These are phyloP conservation scores for Bicyclus anynana DNA, from an alignment of 1,140 invertebrate genomes.

Conservation along the genomic window DNA sequence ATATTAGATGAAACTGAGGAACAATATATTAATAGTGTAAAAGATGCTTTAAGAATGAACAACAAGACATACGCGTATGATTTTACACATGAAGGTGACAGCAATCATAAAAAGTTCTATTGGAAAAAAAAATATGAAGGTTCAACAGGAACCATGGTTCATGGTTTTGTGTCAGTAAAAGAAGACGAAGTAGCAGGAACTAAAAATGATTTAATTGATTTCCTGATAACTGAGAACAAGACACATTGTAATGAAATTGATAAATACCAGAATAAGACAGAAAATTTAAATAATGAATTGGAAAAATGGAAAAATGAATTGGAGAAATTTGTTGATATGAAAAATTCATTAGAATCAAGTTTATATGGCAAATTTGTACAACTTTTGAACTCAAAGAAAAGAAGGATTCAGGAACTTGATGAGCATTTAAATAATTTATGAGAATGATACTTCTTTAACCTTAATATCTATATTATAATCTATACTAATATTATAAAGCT, in stretches of 20 bases:
- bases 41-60: conserved; percentile 28
- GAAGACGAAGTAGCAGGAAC: conserved; percentile 22
- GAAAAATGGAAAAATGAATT: conserved; percentile 43
- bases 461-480: no score
- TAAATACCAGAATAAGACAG: conserved; percentile 25
- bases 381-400: conserved; percentile 59
- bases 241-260: conserved; percentile 30
- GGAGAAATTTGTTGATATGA: conserved; percentile 42
- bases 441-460: no score
- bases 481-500: no score
- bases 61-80: conserved; percentile 35
- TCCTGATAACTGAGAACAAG: conserved; percentile 44
- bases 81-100: conserved; percentile 24
- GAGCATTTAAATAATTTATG: conserved; percentile 7
- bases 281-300: conserved; percentile 35
- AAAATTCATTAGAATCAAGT: conserved; percentile 44
- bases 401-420: conserved; percentile 50
- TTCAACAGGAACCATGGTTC: conserved; percentile 28
- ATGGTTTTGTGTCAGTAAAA: conserved; percentile 46
- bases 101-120: conserved; percentile 33
- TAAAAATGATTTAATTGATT: conserved; percentile 47
- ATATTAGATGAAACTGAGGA: conserved; percentile 37
- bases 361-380: conserved; percentile 58
- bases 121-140: conserved; percentile 51
- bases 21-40: conserved; percentile 41